Base-by-base conservation (phyloP, 2,113 vertebrate genomes). In the Microtus pennsylvanicus region DNA sequence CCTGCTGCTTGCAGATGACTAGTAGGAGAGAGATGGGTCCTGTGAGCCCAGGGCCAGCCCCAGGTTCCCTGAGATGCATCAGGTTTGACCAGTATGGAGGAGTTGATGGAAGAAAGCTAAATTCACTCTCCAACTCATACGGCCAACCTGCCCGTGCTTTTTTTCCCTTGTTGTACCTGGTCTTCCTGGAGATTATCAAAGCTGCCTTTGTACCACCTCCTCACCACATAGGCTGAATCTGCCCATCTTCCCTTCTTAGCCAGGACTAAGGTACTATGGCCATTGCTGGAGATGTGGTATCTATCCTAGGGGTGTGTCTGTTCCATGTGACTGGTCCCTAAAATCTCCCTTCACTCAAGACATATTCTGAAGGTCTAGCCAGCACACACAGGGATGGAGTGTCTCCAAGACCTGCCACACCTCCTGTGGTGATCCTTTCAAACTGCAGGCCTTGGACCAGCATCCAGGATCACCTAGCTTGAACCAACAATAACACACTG, bases 1-100 rank as follows among this genome's bases (percentile, higher is more conserved):
- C 98, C 38, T 99, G 99, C n/a, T 99, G 99, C 96, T 99, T 99
- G 98, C 99, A 99, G 81, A 99, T 87, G 93, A 99, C 99, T 99
- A 93, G 12, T 4, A 17, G 55, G n/a, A 85, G 70, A 45, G 61
- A 75, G 28, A 45, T 22, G 61, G 21, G 21, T 1, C 3, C 35
- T 1, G 0, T 97, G 77, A 97, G 75, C 33, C 30, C 6, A 11
- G 7, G 26, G 52, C 24, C 0, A 28, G 35, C 28, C 7, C 83
- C 55, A 22, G 38, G 21, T 28, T 24, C 24, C 13, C 21, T 14
- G 0, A 1, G 28, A 10, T 11, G 1, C 19, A 72, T 7, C 24
- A 35, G 35, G 65, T 22, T 61, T 3, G 13, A 9, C 45, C 17
- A 5, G n/a, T 35, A 50, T 12, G 33, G 47, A 72, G 47, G 65